Percentiles rank a stretch among this genome's conserved stretches.
phyloP scores from a whole-genome alignment of 2,797 vertebrate genomes.

The Champsocephalus gunnari region DNA sequence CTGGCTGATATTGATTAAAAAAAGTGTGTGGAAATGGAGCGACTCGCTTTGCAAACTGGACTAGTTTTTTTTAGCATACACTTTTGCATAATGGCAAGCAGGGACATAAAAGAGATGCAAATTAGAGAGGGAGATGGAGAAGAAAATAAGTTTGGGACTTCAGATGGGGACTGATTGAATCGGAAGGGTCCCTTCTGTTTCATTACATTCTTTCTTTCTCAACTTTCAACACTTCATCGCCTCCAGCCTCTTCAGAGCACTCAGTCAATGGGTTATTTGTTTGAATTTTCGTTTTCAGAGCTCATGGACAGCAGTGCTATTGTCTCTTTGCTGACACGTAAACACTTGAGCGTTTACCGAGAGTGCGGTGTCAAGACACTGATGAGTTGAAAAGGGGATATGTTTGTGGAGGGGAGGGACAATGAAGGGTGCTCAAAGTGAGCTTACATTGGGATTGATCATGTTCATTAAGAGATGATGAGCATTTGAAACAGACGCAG shows the following conservation, averaged over 20 bases:
- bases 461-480: constrained; percentile 72
- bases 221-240: constrained; percentile 50
- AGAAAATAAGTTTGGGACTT: constrained; percentile 66
- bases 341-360: constrained; percentile 44
- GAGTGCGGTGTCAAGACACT: constrained; percentile 39
- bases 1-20: constrained; percentile 77
- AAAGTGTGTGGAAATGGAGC: constrained; percentile 65
- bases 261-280: constrained; percentile 39
- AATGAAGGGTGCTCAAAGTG: constrained; percentile 59
- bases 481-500: constrained; percentile 68
- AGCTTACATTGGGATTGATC: constrained; percentile 69
- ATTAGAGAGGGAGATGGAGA: constrained; percentile 64
- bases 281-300: constrained; percentile 54
- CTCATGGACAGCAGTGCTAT: constrained; percentile 41
- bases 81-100: constrained; percentile 74
- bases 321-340: constrained; percentile 49
- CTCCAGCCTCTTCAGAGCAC: constrained; percentile 42
- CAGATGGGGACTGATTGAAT: constrained; percentile 73
- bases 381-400: constrained; percentile 54
- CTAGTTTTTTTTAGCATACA: constrained; percentile 61
- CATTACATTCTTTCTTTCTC: constrained; percentile 65
- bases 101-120: constrained; percentile 81
- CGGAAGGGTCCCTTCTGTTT: constrained; percentile 74
- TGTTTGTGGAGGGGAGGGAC: constrained; percentile 32
- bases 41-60: constrained; percentile 59